Percentiles rank a stretch among this genome's conserved stretches.
These are phyloP conservation scores for Philereme vetulata DNA, from an alignment of 2,888 invertebrate genomes.

Conservation along the genomic window DNA sequence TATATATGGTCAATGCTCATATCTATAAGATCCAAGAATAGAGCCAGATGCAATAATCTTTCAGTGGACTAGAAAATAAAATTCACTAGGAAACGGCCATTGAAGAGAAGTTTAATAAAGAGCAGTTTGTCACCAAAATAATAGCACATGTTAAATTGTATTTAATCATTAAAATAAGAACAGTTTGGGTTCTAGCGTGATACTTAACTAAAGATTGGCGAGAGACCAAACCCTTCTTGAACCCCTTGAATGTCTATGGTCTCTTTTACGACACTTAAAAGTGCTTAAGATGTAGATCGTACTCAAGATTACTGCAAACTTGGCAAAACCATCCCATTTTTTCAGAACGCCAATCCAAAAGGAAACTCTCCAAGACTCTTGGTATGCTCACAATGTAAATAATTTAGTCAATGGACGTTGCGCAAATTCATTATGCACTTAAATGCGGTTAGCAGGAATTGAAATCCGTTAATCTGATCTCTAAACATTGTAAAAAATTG, in stretches of 20 bases:
- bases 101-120: too few species aligned
- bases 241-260: conserved; percentile 12
- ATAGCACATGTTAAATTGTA: too few species aligned
- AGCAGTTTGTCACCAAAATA: too few species aligned
- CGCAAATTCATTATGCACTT: conserved; percentile 8
- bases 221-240: conserved; percentile 9
- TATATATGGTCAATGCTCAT: too few species aligned
- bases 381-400: conserved; percentile 5
- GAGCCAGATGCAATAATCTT: too few species aligned
- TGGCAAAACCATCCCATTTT: conserved; percentile 12
- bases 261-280: conserved; percentile 9
- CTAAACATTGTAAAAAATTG: conserved; percentile 4
- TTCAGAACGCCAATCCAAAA: not conserved
- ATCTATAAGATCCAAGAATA: too few species aligned
- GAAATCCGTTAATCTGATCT: conserved; percentile 14
- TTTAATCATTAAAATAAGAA: too few species aligned
- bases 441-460: conserved; percentile 6
- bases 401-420: conserved; percentile 12
- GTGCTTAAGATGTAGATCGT: conserved; percentile 11
- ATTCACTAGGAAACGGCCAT: too few species aligned
- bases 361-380: not conserved
- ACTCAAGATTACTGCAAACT: conserved; percentile 14
- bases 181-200: too few species aligned
- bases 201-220: conserved; percentile 1
- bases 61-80: too few species aligned